Evolutionary conservation across 1,140 invertebrate genomes (phyloP), one percentile per base, ranked within the genome.

Genomic region (Saccostrea echinata): DNA sequence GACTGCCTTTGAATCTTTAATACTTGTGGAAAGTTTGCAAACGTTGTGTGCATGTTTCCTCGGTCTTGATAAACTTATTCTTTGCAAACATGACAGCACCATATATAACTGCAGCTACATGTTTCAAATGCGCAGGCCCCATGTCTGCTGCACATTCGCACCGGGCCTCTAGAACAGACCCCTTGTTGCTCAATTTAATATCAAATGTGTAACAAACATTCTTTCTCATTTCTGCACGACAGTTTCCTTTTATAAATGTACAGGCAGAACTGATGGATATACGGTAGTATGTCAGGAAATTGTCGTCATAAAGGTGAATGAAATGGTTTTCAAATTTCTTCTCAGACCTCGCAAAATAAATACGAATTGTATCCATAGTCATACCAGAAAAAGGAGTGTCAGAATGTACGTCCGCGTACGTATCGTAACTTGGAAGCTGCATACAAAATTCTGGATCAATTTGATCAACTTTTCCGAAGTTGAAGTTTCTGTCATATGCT

Each of bases 101-200:
- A 85, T 84, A 84, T 30, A 91, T 51, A n/a, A 89, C 53, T n/a
- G 61, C 16, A 3, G 21, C 64, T 21, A 90, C 85, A 86, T 90
- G n/a, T 84, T 91, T 91, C 61, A 89, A 88, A 81, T 91, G 89
- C 9, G 90, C 87, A 9, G 90, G 90, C 21, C 89, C 89, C 88
- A 90, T 90, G 51, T 87, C 90, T 8, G 81, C 90, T 27, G 80
- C 86, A 88, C 90, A 90, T 12, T 91, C 90, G 88, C 89, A 91
- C 76, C 90, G 90, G 12, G 61, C 27, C 55, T 90, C 89, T 27
- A 64, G 3, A 51, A 91, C 53, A n/a, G n/a, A n/a, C 18, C 86
- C 90, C 86, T 84, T 6, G 43, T 27, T 43, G 52, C 88, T 76
- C 16, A 91, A 18, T 2, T 84, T 27, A 24, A 55, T 16, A 55